A percentile compares a stretch with the other conserved stretches of the same genome.
Evolutionary conservation across 1,140 invertebrate species (phyloP).

Genomic region (Lasioglossum albipes): DNA sequence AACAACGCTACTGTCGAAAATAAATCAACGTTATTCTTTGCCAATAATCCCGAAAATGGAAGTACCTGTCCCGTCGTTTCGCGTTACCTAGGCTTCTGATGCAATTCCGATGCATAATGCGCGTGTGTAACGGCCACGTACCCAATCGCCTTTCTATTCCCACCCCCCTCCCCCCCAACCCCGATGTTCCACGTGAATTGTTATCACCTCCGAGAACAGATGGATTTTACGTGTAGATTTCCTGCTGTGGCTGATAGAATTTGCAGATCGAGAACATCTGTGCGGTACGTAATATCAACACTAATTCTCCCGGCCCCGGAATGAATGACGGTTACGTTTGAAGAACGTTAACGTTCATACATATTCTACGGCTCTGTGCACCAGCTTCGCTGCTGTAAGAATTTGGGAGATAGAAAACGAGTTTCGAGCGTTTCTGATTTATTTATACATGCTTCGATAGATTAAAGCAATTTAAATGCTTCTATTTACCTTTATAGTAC

Average conservation of each 20-base stretch:
- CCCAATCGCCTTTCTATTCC: constrained; percentile 26
- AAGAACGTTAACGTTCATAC: not conserved
- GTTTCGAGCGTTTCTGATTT: no score
- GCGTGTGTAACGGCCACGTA: constrained; percentile 41
- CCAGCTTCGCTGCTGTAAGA: no score
- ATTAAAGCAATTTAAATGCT: no score
- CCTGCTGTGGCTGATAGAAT: constrained; percentile 5
- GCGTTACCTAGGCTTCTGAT: constrained; percentile 11
- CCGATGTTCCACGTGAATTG: constrained; percentile 12
- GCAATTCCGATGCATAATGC: constrained; percentile 48
- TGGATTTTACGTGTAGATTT: constrained; percentile 15
- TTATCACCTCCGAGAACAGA: constrained; percentile 26
- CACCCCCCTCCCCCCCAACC: not conserved
- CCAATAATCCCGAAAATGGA: constrained; percentile 29
- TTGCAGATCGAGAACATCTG: not conserved
- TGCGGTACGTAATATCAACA: not conserved
- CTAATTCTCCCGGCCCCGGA: not conserved
- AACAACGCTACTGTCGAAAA: constrained; percentile 17
- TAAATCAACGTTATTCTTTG: constrained; percentile 38
- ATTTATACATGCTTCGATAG: no score
- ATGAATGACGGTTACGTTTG: constrained; percentile 2
- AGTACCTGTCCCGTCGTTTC: constrained; percentile 10
- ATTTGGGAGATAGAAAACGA: no score
- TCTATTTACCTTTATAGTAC: no score
- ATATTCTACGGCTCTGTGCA: no score